Base-by-base conservation (phyloP, 2,797 vertebrate genomes). In the Ibycter americanus region DNA sequence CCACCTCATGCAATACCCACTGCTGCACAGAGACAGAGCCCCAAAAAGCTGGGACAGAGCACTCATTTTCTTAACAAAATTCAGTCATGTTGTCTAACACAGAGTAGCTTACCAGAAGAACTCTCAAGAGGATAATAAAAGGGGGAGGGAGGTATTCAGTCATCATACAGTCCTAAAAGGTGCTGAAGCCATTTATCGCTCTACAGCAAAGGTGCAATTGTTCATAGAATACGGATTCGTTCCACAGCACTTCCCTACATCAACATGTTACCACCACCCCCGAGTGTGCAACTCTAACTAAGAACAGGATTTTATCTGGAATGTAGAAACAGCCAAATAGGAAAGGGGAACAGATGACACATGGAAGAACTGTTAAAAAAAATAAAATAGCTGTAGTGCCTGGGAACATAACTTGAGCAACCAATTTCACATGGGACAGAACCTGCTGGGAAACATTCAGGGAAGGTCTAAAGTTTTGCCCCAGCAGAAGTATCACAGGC, bases 281-380 rank as follows among this genome's bases (percentile, higher is more conserved):
- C 1, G 49, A 87, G 40, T 0, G 7, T 26, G 40, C 78, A 92
- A 81, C 56, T 89, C 55, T 56, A 77, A 73, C 27, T 32, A 82
- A 42, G 62, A 58, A 40, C 31, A 80, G 74, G 55, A 85, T 66
- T 87, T 95, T 55, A 85, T 42, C 52, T 4, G 12, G 55, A 77
- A 83, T 47, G 40, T 71, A 90, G 56, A 67, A 83, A 77, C 44
- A 67, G 70, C 44, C 89, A 71, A 85, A 90, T 15, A 90, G 77
- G 83, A 89, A 89, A 87, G 38, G 29, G 63, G 80, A 95, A 82
- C 67, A 92, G 66, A 90, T 71, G 73, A 94, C 71, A 90, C 36
- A 61, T 29, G 58, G 42, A 82, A 80, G 36, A 74, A 23, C 2
- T 54, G 27, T 58, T 67, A 49, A 79, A 40, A 65, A 36, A 26